Conservation (phyloP, 2,113 vertebrate genomes). For the Phyllostomus discolor region DNA sequence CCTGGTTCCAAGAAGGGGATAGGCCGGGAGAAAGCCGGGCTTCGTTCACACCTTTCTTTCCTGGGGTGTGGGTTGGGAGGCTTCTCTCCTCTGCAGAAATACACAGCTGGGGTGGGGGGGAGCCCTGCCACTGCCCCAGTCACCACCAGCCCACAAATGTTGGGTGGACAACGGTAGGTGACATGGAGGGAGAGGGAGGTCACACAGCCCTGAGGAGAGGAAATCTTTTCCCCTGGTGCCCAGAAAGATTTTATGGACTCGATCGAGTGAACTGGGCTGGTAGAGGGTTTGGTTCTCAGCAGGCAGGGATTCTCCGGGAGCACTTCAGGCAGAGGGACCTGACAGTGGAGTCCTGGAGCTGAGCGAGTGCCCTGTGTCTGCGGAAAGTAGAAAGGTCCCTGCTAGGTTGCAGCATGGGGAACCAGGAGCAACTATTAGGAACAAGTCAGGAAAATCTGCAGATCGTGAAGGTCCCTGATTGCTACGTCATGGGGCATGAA, state of each 20-base stretch:
- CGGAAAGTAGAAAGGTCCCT: not conserved
- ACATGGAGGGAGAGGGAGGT: not conserved
- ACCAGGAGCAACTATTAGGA: not conserved
- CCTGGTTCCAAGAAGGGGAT: not conserved
- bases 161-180: not conserved
- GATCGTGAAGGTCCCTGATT: not conserved
- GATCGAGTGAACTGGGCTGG: not conserved
- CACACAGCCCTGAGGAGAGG: not conserved
- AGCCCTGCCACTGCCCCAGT: not conserved
- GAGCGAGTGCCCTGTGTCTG: not conserved
- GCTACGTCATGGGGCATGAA: not conserved
- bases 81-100: not conserved
- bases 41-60: not conserved
- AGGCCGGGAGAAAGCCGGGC: not conserved
- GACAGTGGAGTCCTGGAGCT: not conserved
- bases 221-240: not conserved
- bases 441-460: not conserved
- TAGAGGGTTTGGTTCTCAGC: not conserved
- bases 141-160: not conserved
- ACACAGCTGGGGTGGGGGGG: not conserved
- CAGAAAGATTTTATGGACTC: not conserved
- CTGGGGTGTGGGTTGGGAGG: too few relatives aligned
- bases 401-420: fast-evolving
- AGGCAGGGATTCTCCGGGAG: not conserved
- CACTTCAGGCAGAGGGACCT: not conserved